phyloP scores from a whole-genome alignment of 2,113 vertebrate species.

The Cervus canadensis region DNA sequence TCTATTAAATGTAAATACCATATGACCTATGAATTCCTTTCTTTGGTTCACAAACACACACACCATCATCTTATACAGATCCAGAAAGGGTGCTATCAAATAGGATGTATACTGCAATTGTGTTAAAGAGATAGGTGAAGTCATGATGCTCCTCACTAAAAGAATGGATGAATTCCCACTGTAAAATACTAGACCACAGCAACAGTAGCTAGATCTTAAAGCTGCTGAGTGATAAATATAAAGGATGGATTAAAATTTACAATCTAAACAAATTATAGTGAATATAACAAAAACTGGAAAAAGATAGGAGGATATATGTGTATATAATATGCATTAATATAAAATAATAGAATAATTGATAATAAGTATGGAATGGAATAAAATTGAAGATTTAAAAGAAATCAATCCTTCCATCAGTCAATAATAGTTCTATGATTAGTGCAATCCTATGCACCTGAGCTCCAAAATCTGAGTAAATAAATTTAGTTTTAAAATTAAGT shows the following conservation, averaged over 20 bases:
- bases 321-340: background rate
- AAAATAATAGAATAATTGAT: background rate
- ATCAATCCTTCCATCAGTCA: background rate
- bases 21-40: background rate
- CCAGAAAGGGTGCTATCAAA: background rate
- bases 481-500: background rate
- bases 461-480: background rate
- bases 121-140: background rate
- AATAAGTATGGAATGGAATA: background rate
- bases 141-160: background rate
- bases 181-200: background rate
- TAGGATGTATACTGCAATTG: background rate
- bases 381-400: background rate
- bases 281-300: background rate
- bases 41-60: background rate
- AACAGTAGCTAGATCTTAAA: background rate
- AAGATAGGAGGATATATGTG: background rate
- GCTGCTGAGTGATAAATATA: background rate
- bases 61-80: background rate
- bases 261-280: background rate
- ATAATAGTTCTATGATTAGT: background rate
- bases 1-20: background rate
- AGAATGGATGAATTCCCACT: background rate
- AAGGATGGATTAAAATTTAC: background rate
- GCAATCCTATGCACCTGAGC: background rate